Evolutionary conservation across 64 coral and sea anemone genomes (phyloP), one percentile per base, ranked within the genome.

Genomic region (Cladopsammia gracilis): DNA sequence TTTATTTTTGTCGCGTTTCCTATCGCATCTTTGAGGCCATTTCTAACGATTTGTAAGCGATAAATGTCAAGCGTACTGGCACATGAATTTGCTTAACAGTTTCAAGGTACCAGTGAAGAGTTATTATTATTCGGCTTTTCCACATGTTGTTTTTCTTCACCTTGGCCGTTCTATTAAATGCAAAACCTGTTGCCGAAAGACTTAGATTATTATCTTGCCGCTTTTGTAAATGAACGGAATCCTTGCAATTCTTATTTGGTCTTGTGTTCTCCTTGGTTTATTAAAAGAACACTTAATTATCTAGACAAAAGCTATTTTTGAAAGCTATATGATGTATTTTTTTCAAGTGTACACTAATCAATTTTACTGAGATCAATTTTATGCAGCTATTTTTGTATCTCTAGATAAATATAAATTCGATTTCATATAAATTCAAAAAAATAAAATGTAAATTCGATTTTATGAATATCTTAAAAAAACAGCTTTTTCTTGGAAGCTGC

Each of bases 81-180:
- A 12, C 53, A 56, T 12, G 12, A 56, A 56, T 56, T 56, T 56
- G 53, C 5, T 56, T 56, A 7, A 56, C 53, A 7, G 66, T 64
- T 64, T 67, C 16, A 66, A 61, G 44, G 79, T 49, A 83, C 79
- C 79, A 66, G 60, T 22, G 7, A 0, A 26, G 3, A 1, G 20
- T 16, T 49, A 22, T 68, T 15, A 49, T 64, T 18, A 19, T 82
- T 18, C 6, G 16, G 10, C 16, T 46, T 82, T 46, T 50, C 80
- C 60, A 84, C 80, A 67, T 84, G 80, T 84, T 84, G 80, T 12
- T 67, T 84, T 11, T 48, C 18, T 48, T 84, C 43, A 46, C 80
- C 80, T 84, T 48, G 5, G 19, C 26, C 51, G 43, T 49, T 34
- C 2, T 44, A 10, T 62, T 82, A n/a, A 51, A 84, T 67, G 45